A percentile compares a stretch with the other conserved stretches of the same genome.
phyloP scores from a whole-genome alignment of 2,888 invertebrate species.

The Drosophila trichaetosa region DNA sequence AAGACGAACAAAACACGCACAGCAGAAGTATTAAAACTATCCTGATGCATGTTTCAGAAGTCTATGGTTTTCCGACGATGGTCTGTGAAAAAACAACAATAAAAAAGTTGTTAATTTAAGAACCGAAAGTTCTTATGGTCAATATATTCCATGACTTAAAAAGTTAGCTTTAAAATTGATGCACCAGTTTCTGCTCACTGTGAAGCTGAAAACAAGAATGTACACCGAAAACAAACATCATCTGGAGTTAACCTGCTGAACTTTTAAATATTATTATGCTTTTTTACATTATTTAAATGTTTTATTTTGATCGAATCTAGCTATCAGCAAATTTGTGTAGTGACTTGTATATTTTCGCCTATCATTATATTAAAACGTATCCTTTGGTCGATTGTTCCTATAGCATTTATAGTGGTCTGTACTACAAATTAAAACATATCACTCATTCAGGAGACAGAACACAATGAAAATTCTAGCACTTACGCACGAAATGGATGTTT shows the following conservation, averaged over 20 bases:
- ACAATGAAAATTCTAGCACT: not conserved
- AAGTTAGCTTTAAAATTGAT: not conserved
- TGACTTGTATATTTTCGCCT: not conserved
- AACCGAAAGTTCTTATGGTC: not conserved
- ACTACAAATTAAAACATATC: not conserved
- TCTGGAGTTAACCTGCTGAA: not conserved
- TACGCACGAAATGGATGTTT: not conserved
- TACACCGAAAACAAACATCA: no score
- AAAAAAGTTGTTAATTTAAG: not conserved
- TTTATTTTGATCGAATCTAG: not conserved
- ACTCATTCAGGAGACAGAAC: not conserved
- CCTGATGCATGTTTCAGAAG: not conserved
- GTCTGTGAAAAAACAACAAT: not conserved
- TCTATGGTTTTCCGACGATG: not conserved
- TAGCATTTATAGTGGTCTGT: not conserved
- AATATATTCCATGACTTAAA: not conserved
- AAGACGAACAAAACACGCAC: not conserved
- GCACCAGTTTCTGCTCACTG: not conserved
- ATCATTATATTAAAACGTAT: not conserved
- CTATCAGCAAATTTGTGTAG: not conserved
- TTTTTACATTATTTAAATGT: not conserved
- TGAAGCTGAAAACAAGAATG: not conserved
- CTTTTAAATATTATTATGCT: not conserved
- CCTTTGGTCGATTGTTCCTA: not conserved
- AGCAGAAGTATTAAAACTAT: not conserved